These are phyloP conservation scores for Platypus cylindrus DNA, from an alignment of 2,888 invertebrate genomes.

Conservation along the genomic window DNA sequence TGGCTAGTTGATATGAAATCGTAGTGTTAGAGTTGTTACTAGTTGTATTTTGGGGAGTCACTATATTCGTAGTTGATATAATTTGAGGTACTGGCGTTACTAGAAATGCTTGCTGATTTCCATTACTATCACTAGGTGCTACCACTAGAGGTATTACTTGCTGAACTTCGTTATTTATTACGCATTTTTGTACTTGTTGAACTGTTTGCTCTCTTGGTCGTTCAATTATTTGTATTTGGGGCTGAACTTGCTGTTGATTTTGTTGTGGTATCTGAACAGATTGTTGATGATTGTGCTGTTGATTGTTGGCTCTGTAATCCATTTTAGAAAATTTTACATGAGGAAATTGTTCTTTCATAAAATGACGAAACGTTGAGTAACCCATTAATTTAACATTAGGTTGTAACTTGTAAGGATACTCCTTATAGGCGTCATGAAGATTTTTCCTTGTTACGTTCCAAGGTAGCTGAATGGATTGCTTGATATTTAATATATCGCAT, in stretches of 20 bases:
- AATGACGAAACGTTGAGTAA: constrained; percentile 66
- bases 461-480: constrained; percentile 41
- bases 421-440: constrained; percentile 60
- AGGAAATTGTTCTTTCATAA: constrained; percentile 72
- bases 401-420: constrained; percentile 57
- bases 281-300: constrained; percentile 33
- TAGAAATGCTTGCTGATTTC: constrained; percentile 49
- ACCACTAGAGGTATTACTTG: constrained; percentile 53
- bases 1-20: constrained; percentile 35
- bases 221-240: constrained; percentile 36
- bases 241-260: constrained; percentile 32
- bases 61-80: constrained; percentile 37
- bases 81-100: constrained; percentile 54
- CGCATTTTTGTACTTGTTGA: constrained; percentile 38
- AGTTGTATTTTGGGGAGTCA: constrained; percentile 28
- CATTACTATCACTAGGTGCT: constrained; percentile 33
- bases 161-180: constrained; percentile 43
- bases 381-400: constrained; percentile 65
- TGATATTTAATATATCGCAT: constrained; percentile 39
- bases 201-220: constrained; percentile 37
- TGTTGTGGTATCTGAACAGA: constrained; percentile 32
- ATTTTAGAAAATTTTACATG: constrained; percentile 55
- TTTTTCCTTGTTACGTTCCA: constrained; percentile 53
- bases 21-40: constrained; percentile 31
- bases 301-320: constrained; percentile 43